Evolutionary conservation across 2,113 vertebrate species (phyloP), one percentile per base, ranked within the genome.

Genomic region (Galbula dea): DNA sequence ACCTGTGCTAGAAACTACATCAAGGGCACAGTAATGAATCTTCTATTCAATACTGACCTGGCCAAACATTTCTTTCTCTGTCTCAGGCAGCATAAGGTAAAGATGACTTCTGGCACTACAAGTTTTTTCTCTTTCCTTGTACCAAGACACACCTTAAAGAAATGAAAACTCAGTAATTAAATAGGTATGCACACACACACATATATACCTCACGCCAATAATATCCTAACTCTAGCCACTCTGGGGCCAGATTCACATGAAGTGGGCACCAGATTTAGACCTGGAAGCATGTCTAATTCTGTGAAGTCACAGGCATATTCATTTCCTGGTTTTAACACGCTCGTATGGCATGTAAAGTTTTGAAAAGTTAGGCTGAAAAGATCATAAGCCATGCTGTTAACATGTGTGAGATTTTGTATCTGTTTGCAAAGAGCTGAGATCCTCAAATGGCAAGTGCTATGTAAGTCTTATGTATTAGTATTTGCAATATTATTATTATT

Each of bases 301-400:
- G 84, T 96, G 93, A 95, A 97, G 87, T 94, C 93, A 92, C 74
- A 93, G 93, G 66, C 90, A 88, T 93, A 86, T 88, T 97, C 90
- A 97, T 96, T 97, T 96, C 95, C 95, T 96, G 94, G 72, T 83
- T 97, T 97, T 96, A 96, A 96, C 88, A 90, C 8, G 6, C 80
- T 97, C 95, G 95, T 94, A 96, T 96, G 94, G 95, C 90, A 93
- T 94, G 95, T 92, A 96, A 96, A 96, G 55, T 96, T 97, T 91
- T 93, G 95, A 92, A 96, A 92, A 86, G 75, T 92, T 96, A 95
- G 76, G 61, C 76, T 88, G 79, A 57, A 84, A 93, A 95, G 94
- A 96, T 94, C 94, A 94, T 85, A 95, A 96, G 82, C 88, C 94
- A 96, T 96, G 94, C 89, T 97, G 93, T 92, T 93, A 86, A 74